These are phyloP conservation scores for Rhinatrema bivittatum DNA, from an alignment of 2,797 vertebrate species.

Conservation along the genomic window DNA sequence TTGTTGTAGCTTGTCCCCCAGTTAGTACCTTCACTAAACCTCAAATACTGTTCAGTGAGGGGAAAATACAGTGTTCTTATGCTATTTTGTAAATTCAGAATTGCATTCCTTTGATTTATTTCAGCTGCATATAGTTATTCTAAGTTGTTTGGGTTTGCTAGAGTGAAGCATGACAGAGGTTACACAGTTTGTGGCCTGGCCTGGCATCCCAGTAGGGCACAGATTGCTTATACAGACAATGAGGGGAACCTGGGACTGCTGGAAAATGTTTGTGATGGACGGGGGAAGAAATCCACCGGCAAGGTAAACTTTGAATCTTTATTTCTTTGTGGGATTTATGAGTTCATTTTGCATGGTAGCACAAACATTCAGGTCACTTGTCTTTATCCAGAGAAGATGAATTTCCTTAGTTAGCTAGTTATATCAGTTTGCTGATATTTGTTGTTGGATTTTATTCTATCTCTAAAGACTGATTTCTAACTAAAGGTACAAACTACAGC, in stretches of 20 bases:
- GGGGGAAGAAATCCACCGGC: constrained; percentile 32
- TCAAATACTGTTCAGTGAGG: too few relatives aligned
- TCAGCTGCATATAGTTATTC: too few relatives aligned
- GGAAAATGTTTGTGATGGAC: constrained; percentile 56
- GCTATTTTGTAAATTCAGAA: too few relatives aligned
- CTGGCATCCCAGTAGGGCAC: constrained; percentile 76
- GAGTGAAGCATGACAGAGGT: constrained; percentile 86
- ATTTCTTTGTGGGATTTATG: too few relatives aligned
- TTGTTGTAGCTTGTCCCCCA: too few relatives aligned
- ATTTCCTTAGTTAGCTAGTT: too few relatives aligned
- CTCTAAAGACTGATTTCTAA: constrained; percentile 3
- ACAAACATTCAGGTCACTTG: not conserved
- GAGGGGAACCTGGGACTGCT: constrained; percentile 89
- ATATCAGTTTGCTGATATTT: too few relatives aligned
- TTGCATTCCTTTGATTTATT: too few relatives aligned
- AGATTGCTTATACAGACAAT: constrained; percentile 82
- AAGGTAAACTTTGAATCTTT: constrained; percentile 31
- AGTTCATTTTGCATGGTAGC: not conserved
- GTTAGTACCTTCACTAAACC: too few relatives aligned
- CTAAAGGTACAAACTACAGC: constrained; percentile 34
- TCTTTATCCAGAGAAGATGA: too few relatives aligned
- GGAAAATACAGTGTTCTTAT: too few relatives aligned
- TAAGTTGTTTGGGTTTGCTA: too few relatives aligned
- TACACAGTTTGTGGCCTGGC: constrained; percentile 80
- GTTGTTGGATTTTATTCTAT: not conserved